Base-by-base conservation (phyloP, 2,888 invertebrate genomes). In the Eumerus sabulonum region DNA sequence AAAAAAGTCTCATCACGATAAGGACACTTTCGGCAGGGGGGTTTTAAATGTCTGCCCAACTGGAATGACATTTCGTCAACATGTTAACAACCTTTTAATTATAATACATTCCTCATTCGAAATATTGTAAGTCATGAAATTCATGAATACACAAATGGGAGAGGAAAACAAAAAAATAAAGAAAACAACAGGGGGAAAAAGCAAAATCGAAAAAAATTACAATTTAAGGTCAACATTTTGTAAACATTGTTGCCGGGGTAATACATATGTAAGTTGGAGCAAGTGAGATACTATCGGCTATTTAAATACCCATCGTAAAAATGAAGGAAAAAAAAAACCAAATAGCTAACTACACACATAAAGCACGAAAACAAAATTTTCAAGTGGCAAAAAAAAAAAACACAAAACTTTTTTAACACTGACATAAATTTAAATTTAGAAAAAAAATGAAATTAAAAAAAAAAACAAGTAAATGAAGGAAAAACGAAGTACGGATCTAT, bases 211-310 rank as follows among this genome's bases (percentile, higher is more conserved):
- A 27, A 27, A 27, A 27, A 27, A 27, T 27, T 27, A 27, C 62
- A 63, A 19, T 53, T 63, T 67, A 77, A 77, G 77, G 73, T 77
- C 77, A 77, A 73, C 73, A 59, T 54, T 48, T 77, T 73, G 77
- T 77, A 77, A 67, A 77, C 77, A 77, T 67, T 63, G 57, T 77
- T 73, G 60, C 18, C 66, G 62, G 44, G 27, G 56, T 50, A 51
- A n/a, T n/a, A n/a, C n/a, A n/a, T n/a, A n/a, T n/a, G 42, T 60
- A 57, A 59, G 53, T 66, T 50, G 57, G n/a, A 57, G 27, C 27
- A 27, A 27, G 27, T 27, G 27, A 63, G 67, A 70, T 63, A 56
- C 47, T 72, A 68, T 57, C 62, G 45, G 50, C 63, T 77, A 59
- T 73, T 77, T 48, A 68, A 73, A 73, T 73, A 77, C 67, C 42